phyloP scores from a whole-genome alignment of 2,888 invertebrate genomes.

The Mayetiola destructor region DNA sequence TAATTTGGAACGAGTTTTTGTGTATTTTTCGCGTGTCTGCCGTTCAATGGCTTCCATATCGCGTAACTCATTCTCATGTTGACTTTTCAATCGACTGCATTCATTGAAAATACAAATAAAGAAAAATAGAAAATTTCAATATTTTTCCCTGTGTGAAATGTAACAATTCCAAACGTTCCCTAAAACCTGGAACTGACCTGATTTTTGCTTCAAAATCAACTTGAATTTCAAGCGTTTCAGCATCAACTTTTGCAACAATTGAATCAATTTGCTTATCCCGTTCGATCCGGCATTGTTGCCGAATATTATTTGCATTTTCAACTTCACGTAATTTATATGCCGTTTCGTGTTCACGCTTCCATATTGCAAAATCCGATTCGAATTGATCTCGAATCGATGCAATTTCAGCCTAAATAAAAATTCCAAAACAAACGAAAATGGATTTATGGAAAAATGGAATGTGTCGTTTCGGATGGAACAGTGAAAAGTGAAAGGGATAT shows the following conservation, averaged over 20 bases:
- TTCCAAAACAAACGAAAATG: neutral
- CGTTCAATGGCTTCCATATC: constrained; percentile 52
- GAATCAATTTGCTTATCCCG: constrained; percentile 63
- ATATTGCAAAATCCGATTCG: constrained; percentile 45
- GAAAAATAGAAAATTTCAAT: neutral
- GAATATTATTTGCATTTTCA: constrained; percentile 51
- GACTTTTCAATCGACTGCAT: constrained; percentile 56
- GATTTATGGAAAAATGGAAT: too few relatives aligned
- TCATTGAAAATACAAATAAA: neutral
- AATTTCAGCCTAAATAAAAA: constrained; percentile 39
- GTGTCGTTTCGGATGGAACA: neutral
- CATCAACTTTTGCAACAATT: constrained; percentile 33
- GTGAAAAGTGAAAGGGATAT: neutral
- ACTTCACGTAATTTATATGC: constrained; percentile 38
- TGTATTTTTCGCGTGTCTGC: constrained; percentile 49
- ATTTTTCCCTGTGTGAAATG: neutral
- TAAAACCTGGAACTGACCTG: constrained; percentile 21
- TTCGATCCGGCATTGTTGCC: constrained; percentile 55
- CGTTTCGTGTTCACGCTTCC: constrained; percentile 43
- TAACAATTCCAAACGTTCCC: neutral
- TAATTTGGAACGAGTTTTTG: constrained; percentile 48
- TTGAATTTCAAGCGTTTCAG: constrained; percentile 28
- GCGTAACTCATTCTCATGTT: constrained; percentile 55
- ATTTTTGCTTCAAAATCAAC: constrained; percentile 33
- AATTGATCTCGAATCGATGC: constrained; percentile 42